Base-by-base conservation (phyloP, 2,888 invertebrate species). In the Phortica magna region DNA sequence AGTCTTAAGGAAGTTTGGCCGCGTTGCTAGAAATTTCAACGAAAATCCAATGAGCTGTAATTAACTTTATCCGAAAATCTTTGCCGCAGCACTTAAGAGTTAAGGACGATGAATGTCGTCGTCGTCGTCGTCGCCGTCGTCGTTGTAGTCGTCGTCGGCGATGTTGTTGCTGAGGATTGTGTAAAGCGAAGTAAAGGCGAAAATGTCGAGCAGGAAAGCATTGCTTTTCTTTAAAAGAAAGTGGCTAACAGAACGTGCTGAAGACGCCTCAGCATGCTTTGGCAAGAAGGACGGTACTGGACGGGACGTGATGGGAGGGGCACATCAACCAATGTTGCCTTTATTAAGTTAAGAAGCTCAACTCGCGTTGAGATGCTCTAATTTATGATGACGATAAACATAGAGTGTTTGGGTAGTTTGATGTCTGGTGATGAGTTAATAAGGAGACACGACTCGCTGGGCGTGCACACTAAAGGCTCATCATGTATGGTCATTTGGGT, bases 41-140 rank as follows among this genome's bases (percentile, higher is more conserved):
- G 80, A 81, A 84, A 85, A 83, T 73, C 85, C 89, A 87, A 90
- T 89, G 89, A 89, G 89, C 82, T 83, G 87, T 89, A 89, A 89
- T 89, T 89, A 89, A 89, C 87, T 90, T 89, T 89, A 90, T 90
- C 88, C 88, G 84, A 87, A 87, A 89, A 90, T 89, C 90, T 89
- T 89, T 84, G 85, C 88, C 79, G 77, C 80, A 80, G 78, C 79
- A 80, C 79, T 80, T 80, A 76, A 80, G 74, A 57, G 76, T 76
- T 57, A 79, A 80, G 76, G 77, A 68, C 78, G 73, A 81, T 81
- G 68, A 55, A 72, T 61, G 65, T 42, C 42, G 22, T 57, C 31
- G 31, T 31, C 31, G 31, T 31, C 31, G 31, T 31, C 2, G 31
- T 3, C 31, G 31, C 3, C 31, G 31, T 31, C 31, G 31, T 31